phyloP scores from a whole-genome alignment of 2,113 vertebrate species.

The Poeciliopsis turrubarensis region DNA sequence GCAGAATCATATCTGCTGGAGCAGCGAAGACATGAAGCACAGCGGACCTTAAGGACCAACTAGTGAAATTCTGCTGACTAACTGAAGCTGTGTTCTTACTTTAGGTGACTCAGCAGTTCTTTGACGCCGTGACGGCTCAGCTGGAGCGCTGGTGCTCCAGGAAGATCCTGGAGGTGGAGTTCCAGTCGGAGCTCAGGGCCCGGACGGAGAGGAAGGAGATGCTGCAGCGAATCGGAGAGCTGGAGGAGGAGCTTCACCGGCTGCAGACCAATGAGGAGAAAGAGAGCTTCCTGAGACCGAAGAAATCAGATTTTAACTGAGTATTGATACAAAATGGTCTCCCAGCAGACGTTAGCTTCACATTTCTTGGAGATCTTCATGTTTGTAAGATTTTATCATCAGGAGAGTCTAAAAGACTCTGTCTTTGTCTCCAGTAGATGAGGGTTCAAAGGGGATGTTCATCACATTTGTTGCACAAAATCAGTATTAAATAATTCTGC shows the following conservation, averaged over 20 bases:
- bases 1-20: neutral
- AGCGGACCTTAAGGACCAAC: neutral
- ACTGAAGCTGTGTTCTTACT: neutral
- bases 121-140: slow-evolving; percentile 89
- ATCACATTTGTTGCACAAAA: no score
- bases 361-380: neutral
- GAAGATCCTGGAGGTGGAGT: slow-evolving; percentile 86
- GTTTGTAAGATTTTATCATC: neutral
- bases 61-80: no score
- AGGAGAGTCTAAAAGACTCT: neutral
- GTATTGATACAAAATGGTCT: neutral
- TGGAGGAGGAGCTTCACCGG: slow-evolving; percentile 88
- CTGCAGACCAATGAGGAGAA: slow-evolving; percentile 83
- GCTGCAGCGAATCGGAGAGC: slow-evolving; percentile 82
- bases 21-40: neutral
- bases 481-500: no score
- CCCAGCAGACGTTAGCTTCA: neutral
- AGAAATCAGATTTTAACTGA: neutral
- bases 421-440: neutral
- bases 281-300: slow-evolving; percentile 30
- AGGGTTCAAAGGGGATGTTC: neutral
- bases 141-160: slow-evolving; percentile 93
- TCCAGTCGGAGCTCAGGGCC: slow-evolving; percentile 82
- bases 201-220: slow-evolving; percentile 83
- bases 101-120: slow-evolving; percentile 88